Evolutionary conservation across 35 echinoderm and acorn worm genomes (phyloP), one percentile per base, ranked within the genome.

Genomic region (Patiria miniata): DNA sequence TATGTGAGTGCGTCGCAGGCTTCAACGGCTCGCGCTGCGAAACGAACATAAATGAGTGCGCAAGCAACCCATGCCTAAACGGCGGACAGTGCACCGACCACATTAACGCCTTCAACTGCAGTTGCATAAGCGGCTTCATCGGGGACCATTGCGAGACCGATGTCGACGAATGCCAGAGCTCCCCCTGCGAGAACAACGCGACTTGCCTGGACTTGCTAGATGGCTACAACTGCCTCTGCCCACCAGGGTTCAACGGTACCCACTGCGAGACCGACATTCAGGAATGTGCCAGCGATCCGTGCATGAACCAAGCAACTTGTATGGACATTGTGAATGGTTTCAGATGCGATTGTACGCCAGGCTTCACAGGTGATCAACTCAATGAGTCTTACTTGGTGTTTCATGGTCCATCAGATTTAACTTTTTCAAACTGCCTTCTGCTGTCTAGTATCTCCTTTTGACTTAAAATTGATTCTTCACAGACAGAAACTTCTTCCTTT

Each of bases 241-340:
- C 82, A 0, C 80, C 91, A 1, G 91, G 91, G 23, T 89, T 65
- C 36, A 88, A 36, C 15, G 91, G 91, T 21, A 68, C 80, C 18
- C 68, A 82, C 39, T 93, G 91, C 80, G 86, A 93, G 73, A 10
- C 29, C 21, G 21, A 37, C 1, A 38, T 18, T 0, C 80, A 93
- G 39, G 80, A 81, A 36, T 93, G 91, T 26, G 84, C 37, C 33
- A 83, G 52, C 39, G 65, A 36, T 10, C 91, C 91, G 0, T 93
- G 91, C 57, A 61, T 85, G 87, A 93, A 93, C 68, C 37, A 68
- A 4, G 91, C 86, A 8, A 38, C 58, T 15, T 93, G 91, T 80
- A 44, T 12, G 18, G 57, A 86, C 58, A 36, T 86, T 1, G 26
- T 47, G 21, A 61, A 18, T 18, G 39, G 52, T 3, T 91, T 58